Conservation (phyloP, 64 coral and sea anemone genomes). For the Porites lutea region DNA sequence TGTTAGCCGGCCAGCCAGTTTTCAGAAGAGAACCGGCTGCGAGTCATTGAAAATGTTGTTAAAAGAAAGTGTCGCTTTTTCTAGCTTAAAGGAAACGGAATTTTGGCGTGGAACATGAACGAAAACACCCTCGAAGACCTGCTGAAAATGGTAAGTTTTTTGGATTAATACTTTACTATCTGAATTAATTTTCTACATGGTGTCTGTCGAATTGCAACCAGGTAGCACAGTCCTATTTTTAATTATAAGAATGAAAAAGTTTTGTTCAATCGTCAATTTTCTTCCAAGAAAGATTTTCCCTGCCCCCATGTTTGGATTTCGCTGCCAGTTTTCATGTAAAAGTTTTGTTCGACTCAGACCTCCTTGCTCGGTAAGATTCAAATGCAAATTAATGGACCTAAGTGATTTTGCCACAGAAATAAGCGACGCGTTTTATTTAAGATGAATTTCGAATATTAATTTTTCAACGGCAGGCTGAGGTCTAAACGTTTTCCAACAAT, state of each 20-base stretch:
- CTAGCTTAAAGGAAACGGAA: neutral
- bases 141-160: neutral
- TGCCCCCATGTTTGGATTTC: neutral
- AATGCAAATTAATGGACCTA: constrained; percentile 4
- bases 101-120: neutral
- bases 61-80: neutral
- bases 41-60: neutral
- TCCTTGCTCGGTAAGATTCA: neutral
- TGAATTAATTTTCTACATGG: neutral
- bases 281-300: neutral
- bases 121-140: neutral
- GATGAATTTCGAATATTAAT: neutral
- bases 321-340: neutral
- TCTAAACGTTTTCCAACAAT: neutral
- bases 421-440: neutral
- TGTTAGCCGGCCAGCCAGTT: constrained; percentile 2
- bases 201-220: neutral
- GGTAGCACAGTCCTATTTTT: neutral
- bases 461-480: neutral
- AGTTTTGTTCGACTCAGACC: neutral
- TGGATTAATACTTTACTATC: neutral
- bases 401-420: neutral
- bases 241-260: neutral
- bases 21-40: constrained; percentile 25
- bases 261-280: neutral